A percentile compares a stretch with the other conserved stretches of the same genome.
These are phyloP conservation scores for Pimpla rufipes DNA, from an alignment of 2,888 invertebrate genomes.

Conservation along the genomic window DNA sequence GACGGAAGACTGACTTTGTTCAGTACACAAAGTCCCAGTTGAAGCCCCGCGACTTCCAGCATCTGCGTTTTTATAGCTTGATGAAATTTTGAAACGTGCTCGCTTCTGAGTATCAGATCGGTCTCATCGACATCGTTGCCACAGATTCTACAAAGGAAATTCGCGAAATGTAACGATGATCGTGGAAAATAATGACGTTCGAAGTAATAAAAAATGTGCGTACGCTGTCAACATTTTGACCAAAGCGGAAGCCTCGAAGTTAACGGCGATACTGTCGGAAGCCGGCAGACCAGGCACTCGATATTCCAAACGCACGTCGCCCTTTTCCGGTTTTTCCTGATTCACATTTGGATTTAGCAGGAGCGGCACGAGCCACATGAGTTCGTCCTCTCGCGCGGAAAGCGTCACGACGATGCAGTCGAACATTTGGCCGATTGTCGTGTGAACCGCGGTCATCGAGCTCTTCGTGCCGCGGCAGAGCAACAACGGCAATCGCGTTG, in stretches of 20 bases:
- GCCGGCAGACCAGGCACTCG: constrained; percentile 75
- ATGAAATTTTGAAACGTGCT: constrained; percentile 78
- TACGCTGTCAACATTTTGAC: constrained; percentile 77
- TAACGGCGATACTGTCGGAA: constrained; percentile 76
- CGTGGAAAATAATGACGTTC: background rate
- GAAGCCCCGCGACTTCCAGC: constrained; percentile 71
- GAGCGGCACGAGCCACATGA: constrained; percentile 81
- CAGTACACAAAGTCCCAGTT: constrained; percentile 78
- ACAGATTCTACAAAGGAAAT: constrained; percentile 64
- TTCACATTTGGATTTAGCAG: constrained; percentile 71
- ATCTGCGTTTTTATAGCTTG: constrained; percentile 76
- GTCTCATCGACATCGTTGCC: constrained; percentile 57
- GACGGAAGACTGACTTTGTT: constrained; percentile 77
- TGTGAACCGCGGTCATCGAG: constrained; percentile 78
- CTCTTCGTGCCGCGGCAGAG: constrained; percentile 80
- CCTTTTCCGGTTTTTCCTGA: constrained; percentile 57
- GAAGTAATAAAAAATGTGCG: constrained; percentile 50
- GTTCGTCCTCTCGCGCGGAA: constrained; percentile 77
- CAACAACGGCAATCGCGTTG: constrained; percentile 79
- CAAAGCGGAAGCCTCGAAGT: constrained; percentile 72
- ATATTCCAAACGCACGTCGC: constrained; percentile 77
- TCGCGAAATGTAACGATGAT: constrained; percentile 17
- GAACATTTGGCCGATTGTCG: constrained; percentile 79
- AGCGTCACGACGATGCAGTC: constrained; percentile 80
- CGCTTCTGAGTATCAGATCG: constrained; percentile 54